A percentile compares a stretch with the other conserved stretches of the same genome.
Evolutionary conservation across 2,797 vertebrate genomes (phyloP).

Genomic region (Ctenochaetus hawaiiensis): DNA sequence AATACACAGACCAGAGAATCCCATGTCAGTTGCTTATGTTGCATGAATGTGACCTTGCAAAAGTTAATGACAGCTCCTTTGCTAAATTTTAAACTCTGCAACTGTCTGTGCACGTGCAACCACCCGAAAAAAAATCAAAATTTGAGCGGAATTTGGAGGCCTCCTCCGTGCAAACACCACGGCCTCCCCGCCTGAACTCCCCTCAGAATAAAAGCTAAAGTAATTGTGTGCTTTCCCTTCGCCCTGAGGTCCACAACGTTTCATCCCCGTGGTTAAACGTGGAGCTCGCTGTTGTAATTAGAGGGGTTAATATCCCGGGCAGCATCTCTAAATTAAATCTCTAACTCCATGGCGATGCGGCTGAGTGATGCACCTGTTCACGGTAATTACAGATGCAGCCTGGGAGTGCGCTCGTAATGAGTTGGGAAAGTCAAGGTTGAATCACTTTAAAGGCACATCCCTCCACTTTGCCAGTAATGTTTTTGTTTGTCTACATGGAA

Average conservation of each 20-base stretch:
- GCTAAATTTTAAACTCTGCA: too few species aligned
- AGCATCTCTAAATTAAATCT: conserved; percentile 85
- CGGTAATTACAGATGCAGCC: conserved; percentile 78
- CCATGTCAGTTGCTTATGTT: too few species aligned
- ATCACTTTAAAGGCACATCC: conserved; percentile 73
- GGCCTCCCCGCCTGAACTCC: conserved; percentile 47
- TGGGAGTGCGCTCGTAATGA: conserved; percentile 75
- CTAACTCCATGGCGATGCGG: conserved; percentile 72
- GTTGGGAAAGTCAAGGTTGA: conserved; percentile 79
- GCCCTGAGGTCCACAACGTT: conserved; percentile 63
- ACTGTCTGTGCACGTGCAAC: too few species aligned
- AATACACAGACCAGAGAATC: too few species aligned
- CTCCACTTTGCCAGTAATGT: conserved; percentile 56
- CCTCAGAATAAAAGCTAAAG: conserved; percentile 62
- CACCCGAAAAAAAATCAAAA: too few species aligned
- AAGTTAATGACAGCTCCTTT: too few species aligned
- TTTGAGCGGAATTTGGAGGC: conserved; percentile 24
- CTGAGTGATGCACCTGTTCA: conserved; percentile 84
- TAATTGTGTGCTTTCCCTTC: conserved; percentile 69
- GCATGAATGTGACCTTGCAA: too few species aligned
- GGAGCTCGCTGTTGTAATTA: conserved; percentile 79
- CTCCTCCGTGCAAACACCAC: conserved; percentile 47
- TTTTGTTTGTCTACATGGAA: conserved; percentile 46
- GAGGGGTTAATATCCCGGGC: conserved; percentile 83
- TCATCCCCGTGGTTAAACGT: conserved; percentile 60